Conservation (phyloP, 2,113 vertebrate genomes). For the Corydoras maculifer region DNA sequence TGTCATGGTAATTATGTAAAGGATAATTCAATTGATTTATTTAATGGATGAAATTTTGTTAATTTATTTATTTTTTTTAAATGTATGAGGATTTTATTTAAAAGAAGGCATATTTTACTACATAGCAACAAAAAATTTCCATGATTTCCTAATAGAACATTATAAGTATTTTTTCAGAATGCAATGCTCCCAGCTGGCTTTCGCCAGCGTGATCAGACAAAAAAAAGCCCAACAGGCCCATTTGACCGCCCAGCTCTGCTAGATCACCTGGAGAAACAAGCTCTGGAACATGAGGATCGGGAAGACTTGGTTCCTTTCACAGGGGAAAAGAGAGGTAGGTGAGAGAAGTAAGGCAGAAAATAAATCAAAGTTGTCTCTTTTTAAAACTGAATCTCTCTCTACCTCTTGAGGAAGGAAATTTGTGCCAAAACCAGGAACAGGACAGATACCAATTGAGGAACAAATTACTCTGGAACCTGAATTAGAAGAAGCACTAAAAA, state of each 20-base stretch:
- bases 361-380: background rate
- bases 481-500: constrained; percentile 85
- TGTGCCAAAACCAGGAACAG: constrained; percentile 66
- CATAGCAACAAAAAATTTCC: no score
- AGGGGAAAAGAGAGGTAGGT: constrained; percentile 81
- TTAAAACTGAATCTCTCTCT: constrained; percentile 16
- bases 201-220: constrained; percentile 89
- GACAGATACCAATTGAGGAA: constrained; percentile 74
- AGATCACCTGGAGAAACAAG: constrained; percentile 85
- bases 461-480: constrained; percentile 88
- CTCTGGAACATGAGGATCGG: constrained; percentile 73
- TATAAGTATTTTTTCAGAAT: constrained; percentile 65
- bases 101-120: no score
- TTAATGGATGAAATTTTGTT: no score
- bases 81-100: no score
- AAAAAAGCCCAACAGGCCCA: constrained; percentile 79
- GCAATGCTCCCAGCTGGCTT: constrained; percentile 83
- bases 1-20: no score
- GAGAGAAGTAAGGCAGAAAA: background rate
- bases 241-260: constrained; percentile 79
- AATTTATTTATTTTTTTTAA: no score
- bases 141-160: background rate
- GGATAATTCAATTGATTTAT: no score
- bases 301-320: constrained; percentile 91
- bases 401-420: constrained; percentile 74